phyloP scores from a whole-genome alignment of 2,888 invertebrate genomes.

The Meiosimyza platycephala region DNA sequence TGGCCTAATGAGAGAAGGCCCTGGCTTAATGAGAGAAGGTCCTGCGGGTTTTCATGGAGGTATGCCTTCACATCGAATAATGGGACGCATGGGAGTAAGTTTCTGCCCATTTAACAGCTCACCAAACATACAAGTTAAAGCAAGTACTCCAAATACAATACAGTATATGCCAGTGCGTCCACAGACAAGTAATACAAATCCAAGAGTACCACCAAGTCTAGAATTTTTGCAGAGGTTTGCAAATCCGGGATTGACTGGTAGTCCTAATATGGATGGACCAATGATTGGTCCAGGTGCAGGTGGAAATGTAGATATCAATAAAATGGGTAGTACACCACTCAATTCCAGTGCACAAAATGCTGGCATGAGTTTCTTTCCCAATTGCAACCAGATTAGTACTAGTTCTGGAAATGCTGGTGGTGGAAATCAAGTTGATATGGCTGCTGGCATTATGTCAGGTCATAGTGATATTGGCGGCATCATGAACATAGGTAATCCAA shows the following conservation, averaged over 20 bases:
- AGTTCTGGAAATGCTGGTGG: conserved; percentile 44
- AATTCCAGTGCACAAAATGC: conserved; percentile 47
- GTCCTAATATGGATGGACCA: conserved; percentile 42
- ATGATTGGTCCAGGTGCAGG: conserved; percentile 37
- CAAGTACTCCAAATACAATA: conserved; percentile 97
- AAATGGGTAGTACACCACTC: conserved; percentile 35
- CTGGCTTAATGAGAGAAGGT: conserved; percentile 57
- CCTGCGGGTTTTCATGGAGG: conserved; percentile 67
- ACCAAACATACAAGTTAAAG: conserved; percentile 89
- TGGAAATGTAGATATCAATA: conserved; percentile 40
- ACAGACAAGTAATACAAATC: conserved; percentile 70
- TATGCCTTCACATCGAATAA: conserved; percentile 69
- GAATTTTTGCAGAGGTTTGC: conserved; percentile 91
- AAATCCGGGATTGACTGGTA: conserved; percentile 74
- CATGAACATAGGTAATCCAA: conserved; percentile 51
- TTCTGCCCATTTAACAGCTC: conserved; percentile 71
- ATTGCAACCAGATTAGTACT: conserved; percentile 62
- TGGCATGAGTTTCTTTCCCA: conserved; percentile 61
- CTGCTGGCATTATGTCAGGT: conserved; percentile 59
- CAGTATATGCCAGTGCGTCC: conserved; percentile 96
- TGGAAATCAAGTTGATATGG: conserved; percentile 58
- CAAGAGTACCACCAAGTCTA: conserved; percentile 85
- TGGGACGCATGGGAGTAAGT: conserved; percentile 75
- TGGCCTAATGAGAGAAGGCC: conserved; percentile 64
- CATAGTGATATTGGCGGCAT: conserved; percentile 45